Conservation (phyloP, 2,113 vertebrate genomes). For the Dasyornis broadbenti region DNA sequence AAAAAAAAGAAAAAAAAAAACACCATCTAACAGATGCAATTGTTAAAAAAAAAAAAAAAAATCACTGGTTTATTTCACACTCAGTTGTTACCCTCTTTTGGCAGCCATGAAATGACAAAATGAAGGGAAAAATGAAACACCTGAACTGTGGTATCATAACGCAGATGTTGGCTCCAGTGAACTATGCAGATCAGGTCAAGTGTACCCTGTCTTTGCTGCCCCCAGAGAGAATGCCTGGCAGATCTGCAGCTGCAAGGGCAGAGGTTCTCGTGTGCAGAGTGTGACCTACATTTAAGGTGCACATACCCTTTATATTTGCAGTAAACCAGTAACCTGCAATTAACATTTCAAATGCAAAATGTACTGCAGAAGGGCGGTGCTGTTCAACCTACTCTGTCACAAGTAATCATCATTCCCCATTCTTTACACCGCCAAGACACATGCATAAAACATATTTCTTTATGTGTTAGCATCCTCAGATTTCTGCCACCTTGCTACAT, state of each 20-base stretch:
- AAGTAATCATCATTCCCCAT: background rate
- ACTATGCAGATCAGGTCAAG: background rate
- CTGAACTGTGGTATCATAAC: background rate
- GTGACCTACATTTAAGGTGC: slow-evolving; percentile 1
- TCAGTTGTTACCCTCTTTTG: background rate
- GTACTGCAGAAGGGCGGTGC: background rate
- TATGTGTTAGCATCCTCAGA: background rate
- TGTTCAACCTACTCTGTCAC: slow-evolving; percentile 18
- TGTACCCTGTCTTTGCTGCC: background rate
- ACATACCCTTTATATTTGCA: background rate
- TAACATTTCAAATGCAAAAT: slow-evolving; percentile 30
- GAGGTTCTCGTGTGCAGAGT: background rate
- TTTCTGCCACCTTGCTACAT: background rate
- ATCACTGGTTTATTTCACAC: background rate
- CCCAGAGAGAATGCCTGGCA: background rate
- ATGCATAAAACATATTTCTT: slow-evolving; percentile 16
- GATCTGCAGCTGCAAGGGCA: background rate
- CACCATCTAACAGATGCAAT: background rate
- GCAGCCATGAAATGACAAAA: background rate
- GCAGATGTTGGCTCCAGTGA: background rate
- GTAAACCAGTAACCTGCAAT: slow-evolving; percentile 4
- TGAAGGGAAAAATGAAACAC: background rate
- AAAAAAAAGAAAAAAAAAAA: background rate
- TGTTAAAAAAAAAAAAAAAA: background rate
- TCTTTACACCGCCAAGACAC: background rate